phyloP scores from a whole-genome alignment of 2,888 invertebrate genomes.

The Nasonovia ribisnigri region DNA sequence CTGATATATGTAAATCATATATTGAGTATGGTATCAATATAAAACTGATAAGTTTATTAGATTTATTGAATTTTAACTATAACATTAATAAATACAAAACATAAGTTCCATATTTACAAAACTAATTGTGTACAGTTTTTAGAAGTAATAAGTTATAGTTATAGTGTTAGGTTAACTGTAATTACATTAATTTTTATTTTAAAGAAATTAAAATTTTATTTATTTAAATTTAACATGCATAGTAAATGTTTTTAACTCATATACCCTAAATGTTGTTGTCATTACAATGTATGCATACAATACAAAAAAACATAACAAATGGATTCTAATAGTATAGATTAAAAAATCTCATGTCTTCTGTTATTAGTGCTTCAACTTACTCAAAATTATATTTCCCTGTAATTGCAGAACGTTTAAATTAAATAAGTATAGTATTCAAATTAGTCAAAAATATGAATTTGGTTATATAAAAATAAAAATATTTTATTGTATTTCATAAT shows the following conservation, averaged over 20 bases:
- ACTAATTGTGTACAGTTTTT: background rate
- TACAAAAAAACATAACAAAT: background rate
- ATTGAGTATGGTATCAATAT: background rate
- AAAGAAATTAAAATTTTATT: background rate
- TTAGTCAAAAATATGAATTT: background rate
- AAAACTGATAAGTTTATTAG: background rate
- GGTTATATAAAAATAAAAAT: background rate
- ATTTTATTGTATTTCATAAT: background rate
- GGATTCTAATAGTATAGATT: background rate
- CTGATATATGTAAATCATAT: background rate
- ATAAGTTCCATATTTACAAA: background rate
- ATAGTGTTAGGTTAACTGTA: background rate
- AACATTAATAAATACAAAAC: background rate
- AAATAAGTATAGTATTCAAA: background rate
- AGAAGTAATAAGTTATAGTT: background rate
- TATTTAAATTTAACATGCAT: background rate
- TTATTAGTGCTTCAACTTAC: background rate
- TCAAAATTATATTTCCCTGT: background rate
- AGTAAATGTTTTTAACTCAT: background rate
- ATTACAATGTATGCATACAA: background rate
- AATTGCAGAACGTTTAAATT: background rate
- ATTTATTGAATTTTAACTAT: background rate
- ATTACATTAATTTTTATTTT: background rate
- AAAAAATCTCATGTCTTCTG: background rate
- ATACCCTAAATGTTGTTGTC: background rate